Evolutionary conservation across 2,113 vertebrate species (phyloP).

Genomic region (Carollia perspicillata): DNA sequence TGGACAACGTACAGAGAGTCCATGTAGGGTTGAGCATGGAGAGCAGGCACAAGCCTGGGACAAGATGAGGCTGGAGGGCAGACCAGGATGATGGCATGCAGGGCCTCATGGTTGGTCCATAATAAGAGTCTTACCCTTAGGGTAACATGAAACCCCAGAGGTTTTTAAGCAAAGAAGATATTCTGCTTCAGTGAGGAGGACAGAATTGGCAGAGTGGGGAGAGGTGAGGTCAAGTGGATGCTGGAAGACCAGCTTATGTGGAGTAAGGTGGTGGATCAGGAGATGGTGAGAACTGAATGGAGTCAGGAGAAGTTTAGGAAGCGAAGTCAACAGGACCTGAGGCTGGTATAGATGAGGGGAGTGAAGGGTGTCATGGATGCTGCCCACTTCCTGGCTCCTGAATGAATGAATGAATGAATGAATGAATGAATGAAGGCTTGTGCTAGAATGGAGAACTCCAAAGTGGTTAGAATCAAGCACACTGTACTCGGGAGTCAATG

Average conservation of each 20-base stretch:
- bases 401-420: neutral
- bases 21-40: rapidly evolving
- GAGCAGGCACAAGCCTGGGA: neutral
- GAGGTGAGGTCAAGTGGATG: rapidly evolving
- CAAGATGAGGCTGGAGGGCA: neutral
- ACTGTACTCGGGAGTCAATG: neutral
- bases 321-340: neutral
- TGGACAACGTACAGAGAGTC: neutral
- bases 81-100: neutral
- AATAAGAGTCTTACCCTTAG: neutral
- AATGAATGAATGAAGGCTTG: neutral
- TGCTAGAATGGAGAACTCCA: neutral
- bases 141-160: neutral
- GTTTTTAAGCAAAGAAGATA: neutral
- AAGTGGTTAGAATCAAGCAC: neutral
- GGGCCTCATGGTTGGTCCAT: neutral
- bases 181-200: neutral
- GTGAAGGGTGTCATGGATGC: rapidly evolving
- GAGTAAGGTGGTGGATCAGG: too few species aligned
- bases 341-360: rapidly evolving
- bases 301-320: neutral
- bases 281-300: neutral
- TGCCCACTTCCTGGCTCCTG: neutral
- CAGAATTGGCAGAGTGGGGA: neutral
- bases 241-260: neutral